Evolutionary conservation across 2,888 invertebrate genomes (phyloP).

Genomic region (Sphinx pinastri): DNA sequence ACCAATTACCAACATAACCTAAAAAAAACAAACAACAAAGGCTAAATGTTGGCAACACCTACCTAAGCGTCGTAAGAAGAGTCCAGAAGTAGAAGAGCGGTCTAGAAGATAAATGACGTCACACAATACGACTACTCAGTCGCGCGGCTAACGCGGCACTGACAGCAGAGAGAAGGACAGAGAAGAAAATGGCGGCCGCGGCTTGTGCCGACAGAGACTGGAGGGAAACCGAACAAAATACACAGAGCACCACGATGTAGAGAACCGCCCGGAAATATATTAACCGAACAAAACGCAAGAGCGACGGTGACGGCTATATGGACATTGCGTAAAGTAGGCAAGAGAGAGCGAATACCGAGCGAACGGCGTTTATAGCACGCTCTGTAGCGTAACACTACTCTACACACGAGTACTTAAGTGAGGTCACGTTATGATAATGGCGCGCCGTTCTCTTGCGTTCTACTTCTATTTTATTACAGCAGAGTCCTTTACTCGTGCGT

Average conservation of each 20-base stretch:
- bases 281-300: conserved; percentile 35
- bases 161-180: conserved; percentile 70
- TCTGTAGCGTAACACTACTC: conserved; percentile 56
- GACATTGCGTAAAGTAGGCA: conserved; percentile 35
- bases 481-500: not conserved
- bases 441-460: conserved; percentile 73
- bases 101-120: conserved; percentile 61
- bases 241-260: conserved; percentile 45
- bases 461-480: conserved; percentile 55
- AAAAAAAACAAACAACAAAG: conserved; percentile 17
- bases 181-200: conserved; percentile 80
- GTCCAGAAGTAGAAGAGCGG: conserved; percentile 67
- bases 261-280: conserved; percentile 46
- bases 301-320: conserved; percentile 46
- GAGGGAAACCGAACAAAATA: conserved; percentile 56
- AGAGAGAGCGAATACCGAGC: conserved; percentile 37
- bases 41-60: conserved; percentile 42
- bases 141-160: conserved; percentile 65
- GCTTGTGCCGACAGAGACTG: conserved; percentile 55
- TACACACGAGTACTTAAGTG: conserved; percentile 52
- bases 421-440: conserved; percentile 59
- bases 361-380: conserved; percentile 30
- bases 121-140: conserved; percentile 56
- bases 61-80: conserved; percentile 40
- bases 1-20: not conserved